These are phyloP conservation scores for Acanthiza pusilla DNA, from an alignment of 2,797 vertebrate species.

Conservation along the genomic window DNA sequence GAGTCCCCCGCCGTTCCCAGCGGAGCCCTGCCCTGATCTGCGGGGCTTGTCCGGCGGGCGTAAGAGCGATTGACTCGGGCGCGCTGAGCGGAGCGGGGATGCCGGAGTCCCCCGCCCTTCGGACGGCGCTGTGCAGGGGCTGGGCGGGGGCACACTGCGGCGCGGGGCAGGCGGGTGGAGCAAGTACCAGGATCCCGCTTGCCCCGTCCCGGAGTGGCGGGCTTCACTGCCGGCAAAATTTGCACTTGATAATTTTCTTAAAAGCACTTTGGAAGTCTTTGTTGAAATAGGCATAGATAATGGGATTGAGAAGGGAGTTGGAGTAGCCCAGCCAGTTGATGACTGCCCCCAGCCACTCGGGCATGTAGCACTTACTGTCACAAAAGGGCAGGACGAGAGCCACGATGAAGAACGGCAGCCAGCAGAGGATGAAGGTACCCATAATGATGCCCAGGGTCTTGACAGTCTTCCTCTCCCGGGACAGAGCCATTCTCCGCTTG, in stretches of 20 bases:
- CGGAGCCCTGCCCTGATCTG: background rate
- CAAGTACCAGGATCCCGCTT: background rate
- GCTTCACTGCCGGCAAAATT: conserved; percentile 83
- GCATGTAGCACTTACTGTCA: conserved; percentile 89
- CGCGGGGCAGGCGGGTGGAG: background rate
- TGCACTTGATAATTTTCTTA: conserved; percentile 96
- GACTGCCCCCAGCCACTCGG: conserved; percentile 85
- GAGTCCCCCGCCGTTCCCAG: background rate
- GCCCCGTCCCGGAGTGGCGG: background rate
- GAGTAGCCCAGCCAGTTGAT: conserved; percentile 99
- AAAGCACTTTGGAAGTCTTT: conserved; percentile 99
- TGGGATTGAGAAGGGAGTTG: conserved; percentile 95
- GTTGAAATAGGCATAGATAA: conserved; percentile 99
- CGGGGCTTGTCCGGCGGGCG: background rate
- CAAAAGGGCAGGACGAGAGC: conserved; percentile 95
- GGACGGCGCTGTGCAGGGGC: background rate
- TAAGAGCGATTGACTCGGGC: background rate
- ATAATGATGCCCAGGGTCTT: conserved; percentile 98
- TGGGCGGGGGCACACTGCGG: background rate
- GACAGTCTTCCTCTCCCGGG: conserved; percentile 92
- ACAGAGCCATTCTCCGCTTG: conserved; percentile 89
- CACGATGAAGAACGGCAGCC: conserved; percentile 97
- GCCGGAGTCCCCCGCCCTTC: background rate
- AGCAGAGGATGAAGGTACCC: conserved; percentile 98
- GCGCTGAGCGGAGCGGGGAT: background rate